Evolutionary conservation across 1,140 invertebrate species (phyloP).

Genomic region (Habropoda laboriosa): DNA sequence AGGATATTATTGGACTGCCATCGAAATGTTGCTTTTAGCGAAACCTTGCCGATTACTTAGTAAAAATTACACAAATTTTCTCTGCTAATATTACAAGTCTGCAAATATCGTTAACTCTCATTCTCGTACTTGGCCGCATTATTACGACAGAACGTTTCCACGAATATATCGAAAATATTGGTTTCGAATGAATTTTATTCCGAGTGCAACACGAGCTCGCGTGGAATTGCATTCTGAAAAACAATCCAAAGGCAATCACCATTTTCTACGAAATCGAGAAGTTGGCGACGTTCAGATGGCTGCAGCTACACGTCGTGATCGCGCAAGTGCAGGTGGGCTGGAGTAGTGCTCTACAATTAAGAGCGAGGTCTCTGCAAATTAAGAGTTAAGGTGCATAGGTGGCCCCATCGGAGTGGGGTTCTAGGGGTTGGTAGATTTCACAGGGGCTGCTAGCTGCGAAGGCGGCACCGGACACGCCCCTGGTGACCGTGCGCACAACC

Average conservation of each 20-base stretch:
- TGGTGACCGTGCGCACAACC: slow-evolving; percentile 76
- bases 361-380: slow-evolving; percentile 72
- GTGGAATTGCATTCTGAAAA: slow-evolving; percentile 19
- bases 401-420: slow-evolving; percentile 61
- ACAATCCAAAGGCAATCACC: slow-evolving; percentile 49
- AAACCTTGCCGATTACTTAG: too few species aligned
- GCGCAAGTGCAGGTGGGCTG: slow-evolving; percentile 69
- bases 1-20: slow-evolving; percentile 54
- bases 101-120: too few species aligned
- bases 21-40: slow-evolving; percentile 30
- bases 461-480: slow-evolving; percentile 79
- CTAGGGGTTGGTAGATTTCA: slow-evolving; percentile 69
- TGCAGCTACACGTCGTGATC: slow-evolving; percentile 52
- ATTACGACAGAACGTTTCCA: too few species aligned
- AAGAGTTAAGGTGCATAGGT: slow-evolving; percentile 77
- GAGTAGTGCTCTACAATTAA: slow-evolving; percentile 72
- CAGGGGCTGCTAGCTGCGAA: slow-evolving; percentile 69
- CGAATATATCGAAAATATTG: too few species aligned
- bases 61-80: too few species aligned
- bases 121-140: too few species aligned
- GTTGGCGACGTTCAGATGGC: slow-evolving; percentile 55
- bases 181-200: not conserved
- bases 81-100: too few species aligned
- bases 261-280: slow-evolving; percentile 36
- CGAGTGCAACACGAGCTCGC: not conserved